These are phyloP conservation scores for Indri indri DNA, from an alignment of 2,113 vertebrate species.

Conservation along the genomic window DNA sequence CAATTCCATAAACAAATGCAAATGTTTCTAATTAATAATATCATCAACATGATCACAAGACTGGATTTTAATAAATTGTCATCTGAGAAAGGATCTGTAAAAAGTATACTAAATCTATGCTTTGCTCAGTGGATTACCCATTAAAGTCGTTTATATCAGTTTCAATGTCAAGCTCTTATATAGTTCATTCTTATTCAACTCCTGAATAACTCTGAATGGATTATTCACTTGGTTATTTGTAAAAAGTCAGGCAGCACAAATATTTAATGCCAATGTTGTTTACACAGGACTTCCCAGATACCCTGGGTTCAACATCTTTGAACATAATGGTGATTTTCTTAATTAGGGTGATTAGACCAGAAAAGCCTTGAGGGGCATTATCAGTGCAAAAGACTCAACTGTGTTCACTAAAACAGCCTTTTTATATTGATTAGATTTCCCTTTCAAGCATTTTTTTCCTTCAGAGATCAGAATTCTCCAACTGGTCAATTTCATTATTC, in stretches of 20 bases:
- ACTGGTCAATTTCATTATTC: not conserved
- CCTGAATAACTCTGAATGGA: not conserved
- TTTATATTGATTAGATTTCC: not conserved
- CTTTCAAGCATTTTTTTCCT: not conserved
- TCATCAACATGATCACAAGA: not conserved
- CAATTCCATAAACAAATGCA: not conserved
- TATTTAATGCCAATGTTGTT: not conserved
- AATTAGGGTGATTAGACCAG: not conserved
- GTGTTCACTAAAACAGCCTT: not conserved
- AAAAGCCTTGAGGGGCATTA: not conserved
- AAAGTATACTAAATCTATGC: not conserved
- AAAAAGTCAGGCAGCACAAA: not conserved
- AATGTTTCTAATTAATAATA: not conserved
- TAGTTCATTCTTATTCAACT: conserved; percentile 46
- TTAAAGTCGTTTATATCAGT: conserved; percentile 1
- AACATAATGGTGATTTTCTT: not conserved
- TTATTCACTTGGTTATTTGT: conserved; percentile 12
- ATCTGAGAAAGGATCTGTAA: not conserved
- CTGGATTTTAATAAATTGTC: conserved; percentile 14
- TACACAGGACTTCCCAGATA: not conserved
- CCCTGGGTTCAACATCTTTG: not conserved
- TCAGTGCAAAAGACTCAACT: not conserved
- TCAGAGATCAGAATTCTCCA: not conserved
- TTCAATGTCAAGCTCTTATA: not conserved
- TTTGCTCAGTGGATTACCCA: not conserved